Conservation (phyloP, 2,888 invertebrate species). For the Coenonympha arcania region DNA sequence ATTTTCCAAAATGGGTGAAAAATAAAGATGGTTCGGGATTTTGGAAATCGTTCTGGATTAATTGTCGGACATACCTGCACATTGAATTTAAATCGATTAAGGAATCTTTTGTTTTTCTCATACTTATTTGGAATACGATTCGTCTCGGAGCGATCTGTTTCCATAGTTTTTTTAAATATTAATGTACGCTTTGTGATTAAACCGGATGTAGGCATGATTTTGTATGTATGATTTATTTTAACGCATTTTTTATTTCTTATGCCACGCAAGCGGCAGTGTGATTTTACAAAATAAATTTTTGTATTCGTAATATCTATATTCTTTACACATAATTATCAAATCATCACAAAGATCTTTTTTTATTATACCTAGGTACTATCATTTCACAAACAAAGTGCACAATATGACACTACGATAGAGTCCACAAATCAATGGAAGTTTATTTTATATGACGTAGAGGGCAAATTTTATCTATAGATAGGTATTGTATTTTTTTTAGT, state of each 20-base stretch:
- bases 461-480: too few relatives aligned
- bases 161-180: conserved; percentile 16
- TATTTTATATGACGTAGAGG: too few relatives aligned
- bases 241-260: not conserved
- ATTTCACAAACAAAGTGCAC: too few relatives aligned
- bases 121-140: conserved; percentile 35
- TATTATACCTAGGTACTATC: too few relatives aligned
- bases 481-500: too few relatives aligned
- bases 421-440: too few relatives aligned
- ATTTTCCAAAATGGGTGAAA: not conserved
- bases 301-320: too few relatives aligned
- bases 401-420: too few relatives aligned
- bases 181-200: not conserved
- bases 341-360: too few relatives aligned
- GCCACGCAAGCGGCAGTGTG: not conserved
- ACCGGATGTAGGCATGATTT: conserved; percentile 18
- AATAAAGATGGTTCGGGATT: conserved; percentile 23
- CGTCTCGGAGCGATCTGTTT: conserved; percentile 20
- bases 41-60: conserved; percentile 63
- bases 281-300: not conserved
- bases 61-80: conserved; percentile 54
- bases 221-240: not conserved
- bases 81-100: conserved; percentile 52
- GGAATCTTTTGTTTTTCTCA: conserved; percentile 39
- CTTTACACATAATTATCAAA: too few relatives aligned